Conservation (phyloP, 2,113 vertebrate species). For the Shinisaurus crocodilurus region DNA sequence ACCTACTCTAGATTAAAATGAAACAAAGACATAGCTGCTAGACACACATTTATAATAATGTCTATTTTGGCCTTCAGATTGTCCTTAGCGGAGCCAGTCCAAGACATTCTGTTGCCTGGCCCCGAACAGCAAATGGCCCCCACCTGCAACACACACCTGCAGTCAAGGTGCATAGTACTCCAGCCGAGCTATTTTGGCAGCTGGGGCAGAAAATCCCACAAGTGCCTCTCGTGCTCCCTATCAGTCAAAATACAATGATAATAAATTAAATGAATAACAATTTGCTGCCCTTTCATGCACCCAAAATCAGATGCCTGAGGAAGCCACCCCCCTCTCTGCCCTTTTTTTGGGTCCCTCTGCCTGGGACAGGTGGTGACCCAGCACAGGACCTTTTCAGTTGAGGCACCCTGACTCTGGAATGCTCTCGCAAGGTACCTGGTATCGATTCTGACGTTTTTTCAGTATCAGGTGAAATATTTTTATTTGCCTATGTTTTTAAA, state of each 20-base stretch:
- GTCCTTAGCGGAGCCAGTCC: neutral
- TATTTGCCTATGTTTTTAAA: neutral
- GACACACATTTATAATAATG: too few species aligned
- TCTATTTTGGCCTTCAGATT: neutral
- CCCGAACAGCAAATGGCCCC: neutral
- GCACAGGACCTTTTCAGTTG: too few species aligned
- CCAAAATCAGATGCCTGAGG: too few species aligned
- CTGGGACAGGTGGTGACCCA: too few species aligned
- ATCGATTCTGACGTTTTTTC: neutral
- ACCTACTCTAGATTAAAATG: too few species aligned
- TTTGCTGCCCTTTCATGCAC: neutral
- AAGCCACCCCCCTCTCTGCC: too few species aligned
- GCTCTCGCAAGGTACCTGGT: neutral
- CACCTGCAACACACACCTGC: neutral
- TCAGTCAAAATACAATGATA: neutral
- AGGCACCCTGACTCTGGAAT: neutral
- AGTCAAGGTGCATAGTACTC: neutral
- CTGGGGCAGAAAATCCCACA: too few species aligned
- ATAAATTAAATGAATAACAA: neutral
- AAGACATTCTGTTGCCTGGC: neutral
- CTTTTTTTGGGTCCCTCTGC: too few species aligned
- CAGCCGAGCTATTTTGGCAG: too few species aligned
- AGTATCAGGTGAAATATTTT: neutral
- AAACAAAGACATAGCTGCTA: too few species aligned
- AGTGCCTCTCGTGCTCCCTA: neutral